A percentile compares a stretch with the other conserved stretches of the same genome.
phyloP scores from a whole-genome alignment of 2,113 vertebrate species.

The Cyprinodon variegatus region DNA sequence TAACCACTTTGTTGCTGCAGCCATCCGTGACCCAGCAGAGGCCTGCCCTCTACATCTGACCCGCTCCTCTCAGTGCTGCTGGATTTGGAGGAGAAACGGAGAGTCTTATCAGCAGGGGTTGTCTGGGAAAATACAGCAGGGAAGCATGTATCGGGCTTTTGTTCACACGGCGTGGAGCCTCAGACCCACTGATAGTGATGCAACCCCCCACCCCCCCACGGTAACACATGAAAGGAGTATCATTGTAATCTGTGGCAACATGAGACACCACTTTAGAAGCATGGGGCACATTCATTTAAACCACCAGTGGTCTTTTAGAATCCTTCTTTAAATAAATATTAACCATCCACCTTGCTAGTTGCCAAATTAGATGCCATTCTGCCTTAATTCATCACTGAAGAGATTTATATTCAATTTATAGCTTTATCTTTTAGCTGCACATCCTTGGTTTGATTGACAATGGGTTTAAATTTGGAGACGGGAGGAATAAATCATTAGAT shows the following conservation, averaged over 20 bases:
- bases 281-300: neutral
- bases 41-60: constrained; percentile 2
- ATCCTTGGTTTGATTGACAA: too few species aligned
- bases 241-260: constrained; percentile 11
- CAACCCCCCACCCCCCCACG: constrained; percentile 28
- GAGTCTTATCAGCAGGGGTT: constrained; percentile 55
- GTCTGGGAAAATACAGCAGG: constrained; percentile 27
- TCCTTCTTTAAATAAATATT: neutral
- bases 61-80: constrained; percentile 12
- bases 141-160: neutral
- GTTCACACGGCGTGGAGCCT: too few species aligned
- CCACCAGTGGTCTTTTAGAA: neutral
- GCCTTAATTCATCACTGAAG: neutral
- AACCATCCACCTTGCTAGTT: neutral
- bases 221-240: constrained; percentile 1
- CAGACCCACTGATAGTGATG: too few species aligned
- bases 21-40: constrained; percentile 16
- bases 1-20: constrained; percentile 30
- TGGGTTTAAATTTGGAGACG: too few species aligned
- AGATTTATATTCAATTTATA: too few species aligned
- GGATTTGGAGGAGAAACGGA: constrained; percentile 22
- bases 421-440: too few species aligned
- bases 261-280: constrained; percentile 33
- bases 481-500: too few species aligned
- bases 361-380: neutral